Evolutionary conservation across 2,797 vertebrate genomes (phyloP), one percentile per base, ranked within the genome.

Genomic region (Euthynnus affinis): DNA sequence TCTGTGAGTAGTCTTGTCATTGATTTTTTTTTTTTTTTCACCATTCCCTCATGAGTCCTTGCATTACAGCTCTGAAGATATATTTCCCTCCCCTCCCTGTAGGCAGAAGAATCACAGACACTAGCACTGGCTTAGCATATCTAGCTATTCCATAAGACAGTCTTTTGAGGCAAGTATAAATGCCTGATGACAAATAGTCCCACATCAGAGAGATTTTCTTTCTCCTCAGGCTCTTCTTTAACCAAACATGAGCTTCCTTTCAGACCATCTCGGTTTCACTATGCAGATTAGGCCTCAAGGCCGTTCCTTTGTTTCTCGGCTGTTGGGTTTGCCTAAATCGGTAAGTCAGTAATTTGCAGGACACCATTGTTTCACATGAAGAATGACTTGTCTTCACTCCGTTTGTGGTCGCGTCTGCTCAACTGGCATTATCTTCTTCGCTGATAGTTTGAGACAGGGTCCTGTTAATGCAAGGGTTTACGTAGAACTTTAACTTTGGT

Each of bases 251-350:
- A 83, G 76, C 52, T 15, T 79, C 9, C 62, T 67, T 68, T 80
- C 68, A 68, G 44, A 80, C 63, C 17, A 37, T 67, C 62, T 53
- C 62, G 27, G 1, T 68, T 80, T 56, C 68, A 57, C 62, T 72
- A 40, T 79, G 72, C 57, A 80, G 72, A 83, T 80, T 72, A 80
- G 68, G 20, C 57, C 72, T 59, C 9, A 37, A 67, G 76, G 72
- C 72, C 46, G 34, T 79, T 68, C 72, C 46, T 76, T 75, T 83
- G 46, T 78, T 71, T 81, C 74, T 66, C 64, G 62, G 67, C 48
- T 80, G 42, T 64, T 74, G 48, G 37, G 60, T 70, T 81, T 73
- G 23, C 56, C 32, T 66, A 78, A 76, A 76, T 71, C 46, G 9
- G 40, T 42, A 52, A 48, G 23, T 76, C 22, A 0, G 20, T 76